Conservation (phyloP, 2,888 invertebrate species). For the Cantharis rustica region DNA sequence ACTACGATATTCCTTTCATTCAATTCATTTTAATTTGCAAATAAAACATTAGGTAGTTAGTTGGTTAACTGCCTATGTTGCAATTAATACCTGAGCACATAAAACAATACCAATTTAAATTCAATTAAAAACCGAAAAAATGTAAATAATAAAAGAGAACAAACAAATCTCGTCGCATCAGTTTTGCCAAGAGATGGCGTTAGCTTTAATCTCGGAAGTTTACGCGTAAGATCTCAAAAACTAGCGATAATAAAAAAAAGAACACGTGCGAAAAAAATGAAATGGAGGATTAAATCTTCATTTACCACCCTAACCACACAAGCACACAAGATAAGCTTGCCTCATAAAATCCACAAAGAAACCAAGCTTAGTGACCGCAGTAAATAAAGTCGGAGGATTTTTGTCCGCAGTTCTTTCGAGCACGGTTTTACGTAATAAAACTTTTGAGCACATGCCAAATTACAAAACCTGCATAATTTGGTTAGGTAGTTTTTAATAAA, state of each 20-base stretch:
- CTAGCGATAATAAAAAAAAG: background rate
- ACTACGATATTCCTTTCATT: conserved; percentile 34
- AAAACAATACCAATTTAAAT: conserved; percentile 9
- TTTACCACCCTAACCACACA: conserved; percentile 3
- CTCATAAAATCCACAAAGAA: conserved; percentile 7
- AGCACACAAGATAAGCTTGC: background rate
- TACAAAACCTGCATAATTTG: background rate
- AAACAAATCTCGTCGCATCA: background rate
- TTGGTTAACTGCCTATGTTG: conserved; percentile 17
- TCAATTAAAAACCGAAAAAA: conserved; percentile 15
- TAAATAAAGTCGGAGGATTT: conserved; percentile 3
- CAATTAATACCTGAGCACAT: conserved; percentile 24
- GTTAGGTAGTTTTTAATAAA: background rate
- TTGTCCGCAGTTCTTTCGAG: conserved; percentile 3
- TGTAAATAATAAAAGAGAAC: background rate
- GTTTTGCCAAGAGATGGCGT: background rate
- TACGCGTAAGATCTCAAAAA: background rate
- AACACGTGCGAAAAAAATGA: conserved; percentile 10
- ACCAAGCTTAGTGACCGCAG: conserved; percentile 12
- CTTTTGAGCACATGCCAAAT: background rate
- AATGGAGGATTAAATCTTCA: conserved; percentile 12
- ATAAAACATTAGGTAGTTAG: background rate
- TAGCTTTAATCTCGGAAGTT: background rate
- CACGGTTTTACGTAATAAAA: conserved; percentile 2
- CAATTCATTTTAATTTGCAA: conserved; percentile 33